Conservation (phyloP, 2,113 vertebrate species). For the Platanista minor region DNA sequence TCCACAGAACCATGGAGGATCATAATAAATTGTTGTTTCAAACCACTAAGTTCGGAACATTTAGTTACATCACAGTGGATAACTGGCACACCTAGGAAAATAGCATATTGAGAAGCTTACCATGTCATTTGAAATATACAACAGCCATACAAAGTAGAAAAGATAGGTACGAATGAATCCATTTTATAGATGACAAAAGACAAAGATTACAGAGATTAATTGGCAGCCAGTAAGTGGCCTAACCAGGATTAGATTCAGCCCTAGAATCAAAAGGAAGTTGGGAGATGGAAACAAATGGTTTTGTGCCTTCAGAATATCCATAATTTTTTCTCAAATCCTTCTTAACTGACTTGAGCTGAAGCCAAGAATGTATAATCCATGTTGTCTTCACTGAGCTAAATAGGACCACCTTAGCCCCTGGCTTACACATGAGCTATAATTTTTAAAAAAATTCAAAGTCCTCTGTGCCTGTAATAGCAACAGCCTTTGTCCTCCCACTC, state of each 20-base stretch:
- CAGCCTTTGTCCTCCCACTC: neutral
- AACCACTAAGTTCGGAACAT: neutral
- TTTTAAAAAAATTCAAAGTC: neutral
- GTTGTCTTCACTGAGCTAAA: neutral
- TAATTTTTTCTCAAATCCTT: neutral
- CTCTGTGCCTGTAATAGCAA: neutral
- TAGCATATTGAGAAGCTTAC: neutral
- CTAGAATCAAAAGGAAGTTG: neutral
- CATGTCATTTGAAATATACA: neutral
- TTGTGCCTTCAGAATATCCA: neutral
- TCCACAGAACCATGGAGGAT: neutral
- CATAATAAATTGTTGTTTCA: neutral
- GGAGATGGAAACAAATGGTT: neutral
- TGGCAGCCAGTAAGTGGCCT: neutral
- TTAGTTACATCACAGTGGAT: neutral
- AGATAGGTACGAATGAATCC: neutral
- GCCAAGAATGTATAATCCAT: neutral
- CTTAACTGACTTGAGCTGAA: neutral
- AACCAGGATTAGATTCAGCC: neutral
- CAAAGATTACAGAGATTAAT: neutral
- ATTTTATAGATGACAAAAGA: neutral
- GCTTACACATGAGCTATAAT: neutral
- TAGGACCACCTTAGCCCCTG: neutral
- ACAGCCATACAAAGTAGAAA: neutral
- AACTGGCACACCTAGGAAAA: neutral